These are phyloP conservation scores for Tapirus indicus DNA, from an alignment of 2,797 vertebrate species.

Conservation along the genomic window DNA sequence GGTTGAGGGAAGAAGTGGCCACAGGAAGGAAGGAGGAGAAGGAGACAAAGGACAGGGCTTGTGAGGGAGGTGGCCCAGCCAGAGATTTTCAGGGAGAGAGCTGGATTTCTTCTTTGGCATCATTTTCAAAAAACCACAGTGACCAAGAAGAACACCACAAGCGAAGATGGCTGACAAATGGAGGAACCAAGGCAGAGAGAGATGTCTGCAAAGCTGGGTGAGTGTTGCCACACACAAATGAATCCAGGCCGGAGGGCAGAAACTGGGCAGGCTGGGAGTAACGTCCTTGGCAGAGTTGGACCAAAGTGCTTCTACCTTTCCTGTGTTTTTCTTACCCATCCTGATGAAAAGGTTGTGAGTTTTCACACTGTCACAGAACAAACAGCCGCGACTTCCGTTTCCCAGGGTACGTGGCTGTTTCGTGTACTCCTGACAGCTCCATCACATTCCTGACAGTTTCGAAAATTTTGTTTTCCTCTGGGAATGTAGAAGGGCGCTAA, in stretches of 20 bases:
- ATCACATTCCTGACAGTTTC: constrained; percentile 34
- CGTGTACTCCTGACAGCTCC: constrained; percentile 41
- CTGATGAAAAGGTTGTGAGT: constrained; percentile 60
- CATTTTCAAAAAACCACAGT: neutral
- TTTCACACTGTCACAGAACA: constrained; percentile 76
- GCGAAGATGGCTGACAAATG: neutral
- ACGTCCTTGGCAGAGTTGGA: neutral
- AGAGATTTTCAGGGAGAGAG: neutral
- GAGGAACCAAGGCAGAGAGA: accelerated
- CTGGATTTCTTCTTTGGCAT: neutral
- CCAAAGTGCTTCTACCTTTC: neutral
- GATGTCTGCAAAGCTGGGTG: neutral
- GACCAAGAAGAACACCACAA: neutral
- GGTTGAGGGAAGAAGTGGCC: neutral
- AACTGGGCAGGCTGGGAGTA: neutral
- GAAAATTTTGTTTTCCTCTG: constrained; percentile 56
- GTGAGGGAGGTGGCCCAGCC: neutral
- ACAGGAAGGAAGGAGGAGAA: neutral
- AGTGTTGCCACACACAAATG: neutral
- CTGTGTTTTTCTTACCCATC: constrained; percentile 28
- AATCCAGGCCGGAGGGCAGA: neutral
- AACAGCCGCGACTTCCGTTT: constrained; percentile 51
- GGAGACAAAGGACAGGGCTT: neutral
- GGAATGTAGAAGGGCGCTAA: neutral
- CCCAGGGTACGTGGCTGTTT: constrained; percentile 54